Evolutionary conservation across 2,888 invertebrate species (phyloP), one percentile per base, ranked within the genome.

Genomic region (Rhynchonema sp.): DNA sequence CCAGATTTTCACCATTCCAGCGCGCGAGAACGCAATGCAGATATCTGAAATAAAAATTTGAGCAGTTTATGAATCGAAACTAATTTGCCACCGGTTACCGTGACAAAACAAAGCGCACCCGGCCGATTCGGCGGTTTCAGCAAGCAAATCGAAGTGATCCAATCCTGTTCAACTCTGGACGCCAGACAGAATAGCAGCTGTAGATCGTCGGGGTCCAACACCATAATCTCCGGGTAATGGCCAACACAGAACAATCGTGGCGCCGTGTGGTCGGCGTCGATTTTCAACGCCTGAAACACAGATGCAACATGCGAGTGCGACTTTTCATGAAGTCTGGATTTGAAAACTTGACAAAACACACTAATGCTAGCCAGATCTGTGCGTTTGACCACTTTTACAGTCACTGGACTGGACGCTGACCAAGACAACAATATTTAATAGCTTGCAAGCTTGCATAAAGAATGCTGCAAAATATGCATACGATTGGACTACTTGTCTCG

Each of bases 141-240:
- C 46, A 96, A 86, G 76, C 91, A 89, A 66, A 94, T 80, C 55
- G 96, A 89, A 63, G 89, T 88, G 69, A 98, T 90, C 96, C 98
- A 98, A 72, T 98, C 96, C 0, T 96, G 92, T 73, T 90, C 90
- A 63, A 94, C 88, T 72, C 89, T 84, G 0, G 92, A 92, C 66
- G 87, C 86, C 54, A 98, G 77, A n/a, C 28, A 83, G 74, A 90
- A 90, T 22, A 92, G 76, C 25, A 91, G 82, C 75, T 92, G 91
- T 66, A 98, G 78, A 61, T 88, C 91, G 71, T 89, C 87, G 0
- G 96, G 91, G 75, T 99, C 91, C 83, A 98, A 87, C 22, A 98
- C 84, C 65, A 91, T 80, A 61, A 98, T 89, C 75, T 98, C 98
- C 0, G 94, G 87, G 73, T 98, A 98, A 75, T 92, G 94, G 3